A percentile compares a stretch with the other conserved stretches of the same genome.
These are phyloP conservation scores for Drosophila lini DNA, from an alignment of 1,140 invertebrate genomes.

Conservation along the genomic window DNA sequence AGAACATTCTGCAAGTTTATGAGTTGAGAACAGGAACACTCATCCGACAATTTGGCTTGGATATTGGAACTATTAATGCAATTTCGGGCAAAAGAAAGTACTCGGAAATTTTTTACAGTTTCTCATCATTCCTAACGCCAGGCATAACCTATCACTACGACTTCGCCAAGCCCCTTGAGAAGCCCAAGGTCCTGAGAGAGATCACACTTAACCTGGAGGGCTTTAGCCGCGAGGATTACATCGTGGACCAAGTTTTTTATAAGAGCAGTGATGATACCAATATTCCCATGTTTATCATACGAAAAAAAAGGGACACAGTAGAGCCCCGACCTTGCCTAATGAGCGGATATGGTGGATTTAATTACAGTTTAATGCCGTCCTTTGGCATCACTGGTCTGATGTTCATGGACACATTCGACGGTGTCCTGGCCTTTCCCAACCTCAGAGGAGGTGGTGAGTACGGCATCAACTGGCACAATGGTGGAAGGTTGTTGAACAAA, in stretches of 20 bases:
- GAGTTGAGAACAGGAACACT: conserved; percentile 90
- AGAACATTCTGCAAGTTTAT: conserved; percentile 93
- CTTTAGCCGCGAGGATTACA: conserved; percentile 92
- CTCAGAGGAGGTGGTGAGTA: conserved; percentile 99
- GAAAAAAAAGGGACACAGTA: conserved; percentile 88
- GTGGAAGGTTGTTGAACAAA: conserved; percentile 95
- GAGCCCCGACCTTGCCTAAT: conserved; percentile 92
- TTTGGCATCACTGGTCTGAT: conserved; percentile 88
- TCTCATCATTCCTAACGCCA: conserved; percentile 97
- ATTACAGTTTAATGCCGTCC: conserved; percentile 94
- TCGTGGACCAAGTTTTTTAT: conserved; percentile 97
- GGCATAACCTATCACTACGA: conserved; percentile 94
- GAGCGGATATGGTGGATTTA: conserved; percentile 99
- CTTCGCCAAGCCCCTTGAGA: conserved; percentile 88
- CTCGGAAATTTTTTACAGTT: conserved; percentile 96
- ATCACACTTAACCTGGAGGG: conserved; percentile 92
- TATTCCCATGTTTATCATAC: conserved; percentile 98
- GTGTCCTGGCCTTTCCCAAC: conserved; percentile 96
- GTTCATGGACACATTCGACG: conserved; percentile 95
- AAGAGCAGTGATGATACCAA: conserved; percentile 96
- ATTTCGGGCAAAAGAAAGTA: conserved; percentile 94
- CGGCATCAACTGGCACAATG: conserved; percentile 98
- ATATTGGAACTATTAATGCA: conserved; percentile 93
- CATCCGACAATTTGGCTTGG: conserved; percentile 90
- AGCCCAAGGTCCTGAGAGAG: conserved; percentile 87